A percentile compares a stretch with the other conserved stretches of the same genome.
Evolutionary conservation across 2,797 vertebrate species (phyloP).

Genomic region (Gila robusta): DNA sequence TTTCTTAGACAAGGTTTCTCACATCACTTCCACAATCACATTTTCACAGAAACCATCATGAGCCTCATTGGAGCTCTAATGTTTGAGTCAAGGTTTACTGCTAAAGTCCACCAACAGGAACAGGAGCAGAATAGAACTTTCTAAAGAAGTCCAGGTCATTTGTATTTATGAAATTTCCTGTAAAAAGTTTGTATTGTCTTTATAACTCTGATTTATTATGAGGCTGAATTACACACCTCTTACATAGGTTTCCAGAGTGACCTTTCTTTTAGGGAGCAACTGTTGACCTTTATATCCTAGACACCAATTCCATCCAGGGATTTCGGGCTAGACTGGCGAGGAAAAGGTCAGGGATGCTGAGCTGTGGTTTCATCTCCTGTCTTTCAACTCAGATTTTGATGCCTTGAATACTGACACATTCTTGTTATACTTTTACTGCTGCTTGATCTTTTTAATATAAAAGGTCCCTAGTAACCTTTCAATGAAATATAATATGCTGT

Average conservation of each 20-base stretch:
- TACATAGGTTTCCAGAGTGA: constrained; percentile 51
- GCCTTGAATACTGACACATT: neutral
- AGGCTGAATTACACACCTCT: constrained; percentile 2
- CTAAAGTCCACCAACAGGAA: neutral
- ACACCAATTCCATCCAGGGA: constrained; percentile 40
- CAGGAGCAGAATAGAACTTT: neutral
- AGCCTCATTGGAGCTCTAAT: neutral
- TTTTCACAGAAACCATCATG: neutral
- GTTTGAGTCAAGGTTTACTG: constrained; percentile 7
- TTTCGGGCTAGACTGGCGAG: constrained; percentile 26
- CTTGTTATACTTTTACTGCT: neutral
- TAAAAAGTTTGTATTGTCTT: neutral
- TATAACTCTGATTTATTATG: constrained; percentile 16
- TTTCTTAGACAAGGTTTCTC: neutral
- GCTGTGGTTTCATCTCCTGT: constrained; percentile 28
- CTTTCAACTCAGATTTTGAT: constrained; percentile 9
- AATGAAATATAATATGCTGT: neutral
- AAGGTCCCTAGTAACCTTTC: neutral
- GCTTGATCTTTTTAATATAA: neutral
- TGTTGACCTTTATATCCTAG: constrained; percentile 73
- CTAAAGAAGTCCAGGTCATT: neutral
- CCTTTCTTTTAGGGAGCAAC: constrained; percentile 65
- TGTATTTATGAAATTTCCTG: neutral
- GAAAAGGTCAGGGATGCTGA: constrained; percentile 56
- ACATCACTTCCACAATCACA: neutral